Evolutionary conservation across 1,140 invertebrate genomes (phyloP).

Genomic region (Portunus trituberculatus): DNA sequence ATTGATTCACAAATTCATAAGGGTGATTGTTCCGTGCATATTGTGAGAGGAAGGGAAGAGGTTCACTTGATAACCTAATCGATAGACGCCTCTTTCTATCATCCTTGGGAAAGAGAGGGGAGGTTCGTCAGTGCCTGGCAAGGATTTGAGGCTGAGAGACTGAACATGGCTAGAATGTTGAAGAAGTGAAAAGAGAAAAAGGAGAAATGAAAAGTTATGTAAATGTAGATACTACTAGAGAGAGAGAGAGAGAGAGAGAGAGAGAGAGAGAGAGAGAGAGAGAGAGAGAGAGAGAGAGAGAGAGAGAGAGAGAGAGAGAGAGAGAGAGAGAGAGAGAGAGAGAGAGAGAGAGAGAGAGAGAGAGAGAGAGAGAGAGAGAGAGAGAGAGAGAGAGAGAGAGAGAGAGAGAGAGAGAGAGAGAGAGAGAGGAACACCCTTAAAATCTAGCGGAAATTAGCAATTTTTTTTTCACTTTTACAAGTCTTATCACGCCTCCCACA

Average conservation of each 20-base stretch:
- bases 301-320: not conserved
- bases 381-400: slow-evolving; percentile 35
- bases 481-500: too few relatives aligned
- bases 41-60: not conserved
- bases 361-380: slow-evolving; percentile 35
- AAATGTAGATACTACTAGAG: not conserved
- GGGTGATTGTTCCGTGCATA: too few relatives aligned
- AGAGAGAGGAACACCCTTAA: not conserved
- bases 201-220: too few relatives aligned
- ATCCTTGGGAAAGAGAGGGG: too few relatives aligned
- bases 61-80: not conserved
- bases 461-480: too few relatives aligned
- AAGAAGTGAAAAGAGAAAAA: not conserved
- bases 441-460: too few relatives aligned
- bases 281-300: not conserved
- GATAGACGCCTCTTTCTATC: too few relatives aligned
- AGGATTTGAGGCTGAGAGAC: not conserved
- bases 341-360: slow-evolving; percentile 27
- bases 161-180: not conserved
- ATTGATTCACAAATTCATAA: too few relatives aligned
- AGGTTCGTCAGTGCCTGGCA: not conserved
- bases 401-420: slow-evolving; percentile 10
- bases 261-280: not conserved
- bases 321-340: slow-evolving; percentile 22
- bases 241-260: not conserved